Base-by-base conservation (phyloP, 2,113 vertebrate species). In the Gobio gobio region DNA sequence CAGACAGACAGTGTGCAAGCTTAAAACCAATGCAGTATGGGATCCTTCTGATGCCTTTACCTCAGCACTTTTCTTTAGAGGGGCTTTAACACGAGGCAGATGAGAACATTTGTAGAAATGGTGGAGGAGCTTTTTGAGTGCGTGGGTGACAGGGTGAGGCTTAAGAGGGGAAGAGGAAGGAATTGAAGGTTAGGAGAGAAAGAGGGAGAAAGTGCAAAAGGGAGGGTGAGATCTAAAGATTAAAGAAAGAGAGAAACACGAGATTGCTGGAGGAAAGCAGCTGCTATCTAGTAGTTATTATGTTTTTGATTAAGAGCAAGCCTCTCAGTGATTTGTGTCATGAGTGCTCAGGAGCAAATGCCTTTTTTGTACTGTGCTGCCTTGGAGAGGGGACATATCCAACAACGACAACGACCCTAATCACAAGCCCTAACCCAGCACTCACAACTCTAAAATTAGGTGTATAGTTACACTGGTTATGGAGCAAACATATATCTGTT, bases 51-150 rank as follows among this genome's bases (percentile, higher is more conserved):
- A 49, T 74, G 66, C 22, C 43, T 86, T 74, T 82, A 51, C 36
- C 76, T 72, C 24, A n/a, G n/a, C 29, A 20, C 49, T 18, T 22
- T 72, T 51, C 73, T 85, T 51, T 20, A 45, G 54, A 54, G 47
- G 33, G 33, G 29, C 26, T 83, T 80, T 84, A 24, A 90, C 83
- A 80, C 56, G 51, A 56, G 77, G 49, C 59, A 90, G 87, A 93
- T 91, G 90, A 83, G 58, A 68, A 87, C 88, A 90, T 59, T 54
- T 88, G 63, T 81, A 83, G 68, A 84, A 76, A 82, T 90, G 83
- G 75, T 79, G 70, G 84, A 22, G 74, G 47, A 80, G 87, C 78
- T 75, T 29, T 87, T 43, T 79, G 86, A 86, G 84, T 88, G 88
- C 85, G 63, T 89, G 89, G 45, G 40, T 74, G 47, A 59, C 47